Base-by-base conservation (phyloP, 2,113 vertebrate genomes). In the Phyllostomus discolor region DNA sequence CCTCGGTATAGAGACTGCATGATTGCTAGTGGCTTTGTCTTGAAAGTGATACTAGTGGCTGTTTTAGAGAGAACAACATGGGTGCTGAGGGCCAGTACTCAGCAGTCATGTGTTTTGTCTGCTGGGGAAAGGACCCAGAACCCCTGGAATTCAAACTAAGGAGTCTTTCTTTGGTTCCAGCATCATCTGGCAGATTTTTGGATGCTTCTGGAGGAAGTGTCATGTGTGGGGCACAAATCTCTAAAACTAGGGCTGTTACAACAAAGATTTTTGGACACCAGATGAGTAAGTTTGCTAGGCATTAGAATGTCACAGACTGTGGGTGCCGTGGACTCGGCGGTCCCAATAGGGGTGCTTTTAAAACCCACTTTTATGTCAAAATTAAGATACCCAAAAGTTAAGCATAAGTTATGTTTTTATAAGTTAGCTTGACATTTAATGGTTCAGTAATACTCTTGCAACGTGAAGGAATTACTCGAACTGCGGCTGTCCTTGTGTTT, bases 261-360 rank as follows among this genome's bases (percentile, higher is more conserved):
- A 35, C 43, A 31, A 38, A 92, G 43, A 31, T 17, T 76, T 91
- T 76, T 52, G 46, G n/a, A 62, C 38, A 46, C 3, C 15, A 54
- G 41, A 78, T 22, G 50, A 35, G 43, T 54, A 59, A 35, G 69
- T 64, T 70, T 33, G 38, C 10, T 19, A 83, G 48, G 54, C 10
- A 2, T 82, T n/a, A n/a, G 94, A n/a, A 7, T 0, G 0, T 78
- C 48, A 73, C 64, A 57, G 69, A 7, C 9, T 15, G 43, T 72
- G 10, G 11, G 0, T 35, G 0, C 50, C 1, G 0, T 8, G 50
- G n/a, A 9, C 50, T 70, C 33, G 24, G 43, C 8, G 31, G n/a
- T 54, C 9, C 52, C 7, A 41, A 41, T 1, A 1, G 8, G 16
- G 28, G 10, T 33, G 48, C 43, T 50, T 70, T 41, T 28, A 48